These are phyloP conservation scores for Thymelicus acteon DNA, from an alignment of 2,888 invertebrate genomes.

Conservation along the genomic window DNA sequence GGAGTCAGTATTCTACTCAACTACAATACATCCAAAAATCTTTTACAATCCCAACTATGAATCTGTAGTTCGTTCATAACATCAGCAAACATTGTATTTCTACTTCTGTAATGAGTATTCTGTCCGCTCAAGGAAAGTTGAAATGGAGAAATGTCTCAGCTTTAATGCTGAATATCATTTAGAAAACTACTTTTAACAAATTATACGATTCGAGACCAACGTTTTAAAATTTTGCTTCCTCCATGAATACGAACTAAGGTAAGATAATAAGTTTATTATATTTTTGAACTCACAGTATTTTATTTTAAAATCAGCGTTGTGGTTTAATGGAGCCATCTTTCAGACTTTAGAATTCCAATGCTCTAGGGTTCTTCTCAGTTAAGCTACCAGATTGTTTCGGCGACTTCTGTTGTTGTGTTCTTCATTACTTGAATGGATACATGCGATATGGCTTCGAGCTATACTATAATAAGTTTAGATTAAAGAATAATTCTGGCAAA, in stretches of 20 bases:
- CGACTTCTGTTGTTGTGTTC: too few relatives aligned
- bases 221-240: conserved; percentile 20
- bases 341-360: too few relatives aligned
- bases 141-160: conserved; percentile 26
- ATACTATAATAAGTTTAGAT: too few relatives aligned
- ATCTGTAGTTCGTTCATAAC: neutral
- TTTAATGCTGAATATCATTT: conserved; percentile 33
- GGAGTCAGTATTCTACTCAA: too few relatives aligned
- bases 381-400: too few relatives aligned
- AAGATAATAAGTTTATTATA: conserved; percentile 24
- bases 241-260: conserved; percentile 24
- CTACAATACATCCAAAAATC: neutral
- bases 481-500: too few relatives aligned
- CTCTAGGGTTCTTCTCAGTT: too few relatives aligned
- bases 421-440: too few relatives aligned
- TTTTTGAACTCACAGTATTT: neutral
- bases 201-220: conserved; percentile 22
- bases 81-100: conserved; percentile 3
- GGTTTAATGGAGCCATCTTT: neutral
- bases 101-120: conserved; percentile 4
- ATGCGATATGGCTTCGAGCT: too few relatives aligned
- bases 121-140: conserved; percentile 25
- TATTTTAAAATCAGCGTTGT: neutral
- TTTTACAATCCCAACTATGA: neutral
- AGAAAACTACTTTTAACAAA: conserved; percentile 31